These are phyloP conservation scores for Callorhinus ursinus DNA, from an alignment of 2,113 vertebrate genomes.

Conservation along the genomic window DNA sequence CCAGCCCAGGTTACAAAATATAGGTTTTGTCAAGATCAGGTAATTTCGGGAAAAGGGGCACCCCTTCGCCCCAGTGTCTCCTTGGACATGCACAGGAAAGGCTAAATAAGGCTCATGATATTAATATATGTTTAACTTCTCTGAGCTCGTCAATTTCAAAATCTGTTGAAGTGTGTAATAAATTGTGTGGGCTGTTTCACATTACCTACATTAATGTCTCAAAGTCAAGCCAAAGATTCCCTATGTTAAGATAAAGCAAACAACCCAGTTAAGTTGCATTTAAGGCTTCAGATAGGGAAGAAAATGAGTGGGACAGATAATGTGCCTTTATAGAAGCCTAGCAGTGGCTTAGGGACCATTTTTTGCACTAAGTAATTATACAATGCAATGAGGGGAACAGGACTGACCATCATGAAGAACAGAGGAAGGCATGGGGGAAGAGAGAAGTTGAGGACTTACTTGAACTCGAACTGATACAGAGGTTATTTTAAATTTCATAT, in stretches of 20 bases:
- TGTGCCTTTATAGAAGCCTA: neutral
- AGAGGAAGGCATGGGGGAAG: no score
- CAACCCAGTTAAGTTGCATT: neutral
- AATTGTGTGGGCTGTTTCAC: neutral
- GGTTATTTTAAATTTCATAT: neutral
- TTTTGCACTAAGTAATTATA: no score
- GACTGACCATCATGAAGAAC: neutral
- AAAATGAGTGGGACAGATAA: neutral
- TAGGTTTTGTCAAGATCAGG: neutral
- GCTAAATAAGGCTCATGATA: neutral
- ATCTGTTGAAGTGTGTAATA: neutral
- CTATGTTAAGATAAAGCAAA: neutral
- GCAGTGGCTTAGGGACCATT: rapidly evolving
- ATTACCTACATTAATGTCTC: no score
- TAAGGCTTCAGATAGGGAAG: neutral
- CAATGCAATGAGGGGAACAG: rapidly evolving
- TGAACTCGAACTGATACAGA: neutral
- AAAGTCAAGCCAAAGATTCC: neutral
- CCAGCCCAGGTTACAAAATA: neutral
- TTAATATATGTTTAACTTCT: neutral
- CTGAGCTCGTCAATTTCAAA: neutral
- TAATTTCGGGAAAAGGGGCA: neutral
- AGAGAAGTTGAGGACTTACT: neutral
- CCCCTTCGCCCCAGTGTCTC: rapidly evolving
- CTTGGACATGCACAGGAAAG: neutral